Evolutionary conservation across 1,140 invertebrate species (phyloP).

Genomic region (roundworm (Caenorhabditis elegans)): DNA sequence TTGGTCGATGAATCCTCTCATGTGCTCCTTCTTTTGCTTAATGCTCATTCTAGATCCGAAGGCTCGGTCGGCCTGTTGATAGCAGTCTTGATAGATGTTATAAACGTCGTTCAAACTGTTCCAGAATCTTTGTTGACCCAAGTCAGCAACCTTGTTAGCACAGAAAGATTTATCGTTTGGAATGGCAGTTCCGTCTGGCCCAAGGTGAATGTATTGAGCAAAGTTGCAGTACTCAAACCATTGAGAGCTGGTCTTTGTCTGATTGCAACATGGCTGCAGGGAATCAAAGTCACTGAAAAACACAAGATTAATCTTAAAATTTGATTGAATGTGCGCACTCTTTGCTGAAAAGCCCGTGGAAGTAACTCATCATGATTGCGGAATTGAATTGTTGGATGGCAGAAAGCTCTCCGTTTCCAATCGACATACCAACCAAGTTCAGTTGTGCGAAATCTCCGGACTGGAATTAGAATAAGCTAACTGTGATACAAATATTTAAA

Average conservation of each 20-base stretch:
- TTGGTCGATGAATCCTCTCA: conserved; percentile 36
- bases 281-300: conserved; percentile 49
- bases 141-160: conserved; percentile 27
- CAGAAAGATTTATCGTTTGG: conserved; percentile 40
- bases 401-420: conserved; percentile 58
- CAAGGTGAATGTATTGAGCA: conserved; percentile 51
- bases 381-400: conserved; percentile 55
- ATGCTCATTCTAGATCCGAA: conserved; percentile 11
- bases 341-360: conserved; percentile 56
- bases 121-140: conserved; percentile 44
- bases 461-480: background rate
- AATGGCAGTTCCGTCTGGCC: conserved; percentile 34
- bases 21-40: background rate
- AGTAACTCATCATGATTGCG: conserved; percentile 52
- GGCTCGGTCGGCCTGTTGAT: background rate
- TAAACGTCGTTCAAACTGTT: conserved; percentile 50
- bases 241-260: conserved; percentile 35
- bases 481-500: background rate
- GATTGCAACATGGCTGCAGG: conserved; percentile 47
- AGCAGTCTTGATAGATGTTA: conserved; percentile 56
- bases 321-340: conserved; percentile 28
- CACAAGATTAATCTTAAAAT: background rate
- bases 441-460: conserved; percentile 46
- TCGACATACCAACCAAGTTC: conserved; percentile 57
- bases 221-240: conserved; percentile 55